A percentile compares a stretch with the other conserved stretches of the same genome.
These are phyloP conservation scores for Bellardia pandia DNA, from an alignment of 2,888 invertebrate species.

Conservation along the genomic window DNA sequence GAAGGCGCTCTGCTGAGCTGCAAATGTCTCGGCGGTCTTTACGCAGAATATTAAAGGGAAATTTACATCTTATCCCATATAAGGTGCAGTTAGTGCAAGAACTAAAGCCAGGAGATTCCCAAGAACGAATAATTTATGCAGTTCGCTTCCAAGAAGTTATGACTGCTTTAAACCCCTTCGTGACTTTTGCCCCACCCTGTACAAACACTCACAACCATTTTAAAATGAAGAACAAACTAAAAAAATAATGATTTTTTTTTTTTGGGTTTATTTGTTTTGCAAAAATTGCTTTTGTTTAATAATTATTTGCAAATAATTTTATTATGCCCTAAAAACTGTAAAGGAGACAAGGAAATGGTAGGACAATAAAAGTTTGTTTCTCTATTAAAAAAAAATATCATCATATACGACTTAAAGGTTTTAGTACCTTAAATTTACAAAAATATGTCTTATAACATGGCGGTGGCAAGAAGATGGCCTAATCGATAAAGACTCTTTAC, in stretches of 20 bases:
- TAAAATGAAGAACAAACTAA: neutral
- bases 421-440: constrained; percentile 24
- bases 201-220: neutral
- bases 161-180: too few species aligned
- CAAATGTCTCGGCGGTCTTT: too few species aligned
- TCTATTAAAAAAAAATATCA: neutral
- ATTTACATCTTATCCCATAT: too few species aligned
- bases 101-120: too few species aligned
- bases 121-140: too few species aligned
- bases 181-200: too few species aligned
- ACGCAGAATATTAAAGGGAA: too few species aligned
- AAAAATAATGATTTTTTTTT: neutral
- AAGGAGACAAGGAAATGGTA: constrained; percentile 2
- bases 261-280: neutral
- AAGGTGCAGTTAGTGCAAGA: too few species aligned
- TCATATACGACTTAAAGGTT: constrained; percentile 5
- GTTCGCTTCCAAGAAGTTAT: too few species aligned
- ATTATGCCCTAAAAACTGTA: constrained; percentile 57
- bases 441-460: constrained; percentile 1
- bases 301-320: constrained; percentile 67
- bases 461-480: neutral
- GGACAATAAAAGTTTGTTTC: neutral
- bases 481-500: constrained; percentile 16
- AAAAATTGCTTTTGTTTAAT: constrained; percentile 45
- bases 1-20: too few species aligned